These are phyloP conservation scores for Drosophila testacea DNA, from an alignment of 2,888 invertebrate species.

Conservation along the genomic window DNA sequence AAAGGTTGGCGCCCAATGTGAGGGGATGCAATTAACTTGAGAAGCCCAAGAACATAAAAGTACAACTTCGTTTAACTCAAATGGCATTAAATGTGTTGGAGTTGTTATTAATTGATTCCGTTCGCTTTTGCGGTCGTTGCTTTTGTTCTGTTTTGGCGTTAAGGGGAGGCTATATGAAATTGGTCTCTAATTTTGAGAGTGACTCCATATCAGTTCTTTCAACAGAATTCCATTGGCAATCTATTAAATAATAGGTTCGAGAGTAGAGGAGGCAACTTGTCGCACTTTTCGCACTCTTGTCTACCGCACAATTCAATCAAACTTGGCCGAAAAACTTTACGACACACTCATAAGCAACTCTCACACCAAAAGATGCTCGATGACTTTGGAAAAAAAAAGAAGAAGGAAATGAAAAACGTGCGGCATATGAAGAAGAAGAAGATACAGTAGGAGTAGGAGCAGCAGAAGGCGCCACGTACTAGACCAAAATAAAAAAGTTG, in stretches of 20 bases:
- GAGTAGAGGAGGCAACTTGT: constrained; percentile 13
- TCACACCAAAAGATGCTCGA: constrained; percentile 2
- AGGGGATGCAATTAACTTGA: not conserved
- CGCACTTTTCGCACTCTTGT: constrained; percentile 3
- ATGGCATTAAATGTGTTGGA: not conserved
- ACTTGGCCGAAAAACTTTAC: constrained; percentile 65
- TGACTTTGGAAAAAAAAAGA: constrained; percentile 8
- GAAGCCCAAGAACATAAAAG: not conserved
- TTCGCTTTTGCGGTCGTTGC: not conserved
- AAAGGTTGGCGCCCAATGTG: constrained; percentile 17
- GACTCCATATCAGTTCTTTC: not conserved
- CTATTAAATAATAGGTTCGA: constrained; percentile 23
- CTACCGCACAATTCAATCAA: constrained; percentile 68
- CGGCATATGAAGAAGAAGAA: constrained; percentile 50
- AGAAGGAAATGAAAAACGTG: constrained; percentile 66
- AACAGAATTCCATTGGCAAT: constrained; percentile 17
- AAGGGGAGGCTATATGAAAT: constrained; percentile 19
- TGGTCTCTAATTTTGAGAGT: constrained; percentile 5
- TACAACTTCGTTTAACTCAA: not conserved
- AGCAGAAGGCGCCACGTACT: constrained; percentile 51
- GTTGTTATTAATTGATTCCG: constrained; percentile 36
- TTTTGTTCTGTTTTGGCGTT: not conserved
- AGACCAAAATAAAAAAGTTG: constrained; percentile 23
- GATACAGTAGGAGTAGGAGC: not conserved
- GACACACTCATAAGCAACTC: constrained; percentile 59